Conservation (phyloP, 2,888 invertebrate genomes). For the Pterobdella sp. region DNA sequence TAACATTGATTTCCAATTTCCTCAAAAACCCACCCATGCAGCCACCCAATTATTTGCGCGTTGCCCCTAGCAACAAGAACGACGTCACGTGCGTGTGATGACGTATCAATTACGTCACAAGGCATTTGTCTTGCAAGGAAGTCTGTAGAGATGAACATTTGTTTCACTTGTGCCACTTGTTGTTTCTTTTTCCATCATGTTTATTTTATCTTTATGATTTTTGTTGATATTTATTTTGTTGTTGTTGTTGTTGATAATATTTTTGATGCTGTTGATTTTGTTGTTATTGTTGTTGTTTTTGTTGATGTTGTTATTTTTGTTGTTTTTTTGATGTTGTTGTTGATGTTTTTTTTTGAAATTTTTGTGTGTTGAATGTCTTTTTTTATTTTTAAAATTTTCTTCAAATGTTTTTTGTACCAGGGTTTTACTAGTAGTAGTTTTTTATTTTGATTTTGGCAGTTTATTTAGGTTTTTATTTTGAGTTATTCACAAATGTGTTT, state of each 20-base stretch:
- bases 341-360: background rate
- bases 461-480: too few relatives aligned
- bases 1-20: background rate
- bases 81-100: constrained; percentile 22
- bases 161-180: background rate
- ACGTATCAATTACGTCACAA: constrained; percentile 30
- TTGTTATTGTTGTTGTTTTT: background rate
- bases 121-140: constrained; percentile 17
- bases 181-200: background rate
- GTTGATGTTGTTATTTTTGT: background rate
- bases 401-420: background rate
- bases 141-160: constrained; percentile 18
- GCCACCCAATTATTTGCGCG: constrained; percentile 14
- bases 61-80: constrained; percentile 27
- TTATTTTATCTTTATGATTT: background rate
- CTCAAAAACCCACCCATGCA: constrained; percentile 1
- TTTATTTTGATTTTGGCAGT: background rate
- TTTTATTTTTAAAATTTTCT: too few relatives aligned
- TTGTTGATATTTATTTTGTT: background rate
- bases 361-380: too few relatives aligned
- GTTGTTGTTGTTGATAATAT: background rate
- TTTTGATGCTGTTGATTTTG: background rate
- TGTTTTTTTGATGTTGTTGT: background rate
- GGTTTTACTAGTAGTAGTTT: background rate
- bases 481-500: too few relatives aligned